A percentile compares a stretch with the other conserved stretches of the same genome.
These are phyloP conservation scores for Botia almorhae DNA, from an alignment of 2,797 vertebrate genomes.

Conservation along the genomic window DNA sequence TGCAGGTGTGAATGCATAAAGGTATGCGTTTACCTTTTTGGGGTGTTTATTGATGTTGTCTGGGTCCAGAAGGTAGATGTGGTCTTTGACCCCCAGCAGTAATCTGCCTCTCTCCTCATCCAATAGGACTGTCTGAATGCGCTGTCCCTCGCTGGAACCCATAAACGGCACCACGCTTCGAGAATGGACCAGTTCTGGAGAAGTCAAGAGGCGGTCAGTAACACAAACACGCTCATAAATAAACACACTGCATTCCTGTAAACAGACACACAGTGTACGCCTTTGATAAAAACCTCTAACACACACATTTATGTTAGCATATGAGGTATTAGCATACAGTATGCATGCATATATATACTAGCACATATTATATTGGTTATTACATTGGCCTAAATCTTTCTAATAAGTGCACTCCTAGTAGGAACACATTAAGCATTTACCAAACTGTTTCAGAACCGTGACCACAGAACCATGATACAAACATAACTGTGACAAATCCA, in stretches of 20 bases:
- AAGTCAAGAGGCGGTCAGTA: neutral
- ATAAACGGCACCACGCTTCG: conserved; percentile 90
- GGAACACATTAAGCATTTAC: too few relatives aligned
- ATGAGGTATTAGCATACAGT: too few relatives aligned
- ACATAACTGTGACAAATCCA: too few relatives aligned
- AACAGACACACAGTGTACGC: neutral
- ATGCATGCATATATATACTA: too few relatives aligned
- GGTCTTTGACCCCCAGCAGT: conserved; percentile 89
- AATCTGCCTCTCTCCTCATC: conserved; percentile 92
- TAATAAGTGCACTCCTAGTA: too few relatives aligned
- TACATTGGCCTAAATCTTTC: too few relatives aligned
- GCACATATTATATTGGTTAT: too few relatives aligned
- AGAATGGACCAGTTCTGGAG: conserved; percentile 88
- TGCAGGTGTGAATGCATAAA: conserved; percentile 45
- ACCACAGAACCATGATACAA: too few relatives aligned
- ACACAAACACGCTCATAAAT: conserved; percentile 21
- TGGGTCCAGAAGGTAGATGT: conserved; percentile 90
- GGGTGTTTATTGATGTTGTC: conserved; percentile 88
- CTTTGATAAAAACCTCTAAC: neutral
- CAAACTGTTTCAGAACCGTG: too few relatives aligned
- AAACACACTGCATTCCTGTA: neutral
- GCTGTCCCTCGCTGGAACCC: conserved; percentile 87
- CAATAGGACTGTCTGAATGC: conserved; percentile 91
- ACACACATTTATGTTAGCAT: neutral
- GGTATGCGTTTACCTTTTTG: conserved; percentile 82